Percentiles rank a stretch among this genome's conserved stretches.
Conservation (phyloP, 2,113 vertebrate genomes). For the Burhinus oedicnemus region DNA sequence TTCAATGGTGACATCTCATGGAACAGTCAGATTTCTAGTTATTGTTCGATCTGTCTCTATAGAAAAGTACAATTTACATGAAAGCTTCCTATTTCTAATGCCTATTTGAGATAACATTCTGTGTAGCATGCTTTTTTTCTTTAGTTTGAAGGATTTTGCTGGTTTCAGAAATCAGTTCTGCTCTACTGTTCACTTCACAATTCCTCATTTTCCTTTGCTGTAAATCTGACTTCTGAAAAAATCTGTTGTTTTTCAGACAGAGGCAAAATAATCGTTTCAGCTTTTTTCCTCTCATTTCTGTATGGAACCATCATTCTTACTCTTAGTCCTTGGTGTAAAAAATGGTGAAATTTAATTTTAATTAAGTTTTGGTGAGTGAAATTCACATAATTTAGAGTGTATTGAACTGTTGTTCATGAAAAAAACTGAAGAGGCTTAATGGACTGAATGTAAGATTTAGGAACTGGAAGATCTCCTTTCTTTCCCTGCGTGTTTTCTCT, state of each 20-base stretch:
- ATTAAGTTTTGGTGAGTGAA: background rate
- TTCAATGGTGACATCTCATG: background rate
- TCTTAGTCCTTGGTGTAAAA: background rate
- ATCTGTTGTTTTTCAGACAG: background rate
- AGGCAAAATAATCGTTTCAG: background rate
- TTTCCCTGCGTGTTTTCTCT: background rate
- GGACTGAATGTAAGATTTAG: background rate
- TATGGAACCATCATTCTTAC: background rate
- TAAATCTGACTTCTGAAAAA: background rate
- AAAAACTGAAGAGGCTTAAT: background rate
- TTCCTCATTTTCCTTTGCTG: background rate
- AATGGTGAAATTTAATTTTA: background rate
- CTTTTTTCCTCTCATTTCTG: background rate
- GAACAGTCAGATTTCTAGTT: background rate
- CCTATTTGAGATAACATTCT: background rate
- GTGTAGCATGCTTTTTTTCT: background rate
- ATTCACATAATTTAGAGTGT: background rate
- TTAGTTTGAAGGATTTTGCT: background rate
- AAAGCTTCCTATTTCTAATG: background rate
- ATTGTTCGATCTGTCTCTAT: background rate
- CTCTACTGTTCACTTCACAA: background rate
- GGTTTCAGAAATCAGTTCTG: background rate
- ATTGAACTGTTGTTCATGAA: background rate
- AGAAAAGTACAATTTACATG: background rate
- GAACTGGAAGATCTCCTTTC: background rate